Conservation (phyloP, 2,888 invertebrate genomes). For the Hedya salicella region DNA sequence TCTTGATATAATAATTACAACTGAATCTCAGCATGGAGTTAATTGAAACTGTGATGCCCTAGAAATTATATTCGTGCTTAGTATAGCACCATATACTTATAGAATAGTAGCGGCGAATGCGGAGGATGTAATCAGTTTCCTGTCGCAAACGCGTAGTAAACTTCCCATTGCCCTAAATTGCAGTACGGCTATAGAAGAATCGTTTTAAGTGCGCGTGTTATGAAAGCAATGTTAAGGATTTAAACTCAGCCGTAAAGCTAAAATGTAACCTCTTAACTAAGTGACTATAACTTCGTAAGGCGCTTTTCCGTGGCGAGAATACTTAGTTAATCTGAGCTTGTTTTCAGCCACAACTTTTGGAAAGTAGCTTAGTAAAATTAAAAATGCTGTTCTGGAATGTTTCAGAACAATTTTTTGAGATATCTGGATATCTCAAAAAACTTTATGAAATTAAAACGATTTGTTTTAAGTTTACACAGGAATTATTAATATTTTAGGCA, state of each 20-base stretch:
- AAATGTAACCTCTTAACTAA: conserved; percentile 24
- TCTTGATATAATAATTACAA: conserved; percentile 24
- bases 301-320: conserved; percentile 15
- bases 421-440: not conserved
- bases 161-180: conserved; percentile 18
- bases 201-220: conserved; percentile 24
- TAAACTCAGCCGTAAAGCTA: conserved; percentile 26
- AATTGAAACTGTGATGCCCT: conserved; percentile 33
- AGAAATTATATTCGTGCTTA: conserved; percentile 18
- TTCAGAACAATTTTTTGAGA: not conserved
- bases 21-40: conserved; percentile 21
- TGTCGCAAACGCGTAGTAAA: conserved; percentile 12
- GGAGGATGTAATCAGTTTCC: conserved; percentile 15
- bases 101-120: not conserved
- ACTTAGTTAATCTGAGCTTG: conserved; percentile 30
- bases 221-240: conserved; percentile 19
- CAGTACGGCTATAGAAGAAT: conserved; percentile 22
- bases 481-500: too few species aligned
- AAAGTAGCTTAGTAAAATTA: conserved; percentile 4
- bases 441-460: not conserved
- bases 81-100: conserved; percentile 1
- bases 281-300: conserved; percentile 32
- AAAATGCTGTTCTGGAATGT: not conserved
- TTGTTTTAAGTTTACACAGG: not conserved
- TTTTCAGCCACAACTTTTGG: conserved; percentile 14